These are phyloP conservation scores for Macrosteles quadrilineatus DNA, from an alignment of 1,140 invertebrate genomes.

Conservation along the genomic window DNA sequence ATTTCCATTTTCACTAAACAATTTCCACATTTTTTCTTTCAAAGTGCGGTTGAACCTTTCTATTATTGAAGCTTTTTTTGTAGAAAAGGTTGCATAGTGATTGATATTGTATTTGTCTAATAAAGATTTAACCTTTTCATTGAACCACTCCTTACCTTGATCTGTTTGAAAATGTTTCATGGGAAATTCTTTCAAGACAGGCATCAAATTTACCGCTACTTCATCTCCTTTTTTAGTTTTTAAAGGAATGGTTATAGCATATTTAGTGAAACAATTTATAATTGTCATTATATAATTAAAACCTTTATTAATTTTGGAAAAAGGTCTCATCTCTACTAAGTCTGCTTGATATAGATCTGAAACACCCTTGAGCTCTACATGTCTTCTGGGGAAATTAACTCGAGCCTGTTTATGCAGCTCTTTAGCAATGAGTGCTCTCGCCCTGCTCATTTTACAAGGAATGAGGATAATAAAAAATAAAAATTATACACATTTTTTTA, in stretches of 20 bases:
- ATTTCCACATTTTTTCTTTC: conserved; percentile 51
- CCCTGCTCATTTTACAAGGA: no score
- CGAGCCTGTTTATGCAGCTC: background rate
- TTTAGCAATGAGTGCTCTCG: background rate
- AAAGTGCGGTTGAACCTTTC: conserved; percentile 54
- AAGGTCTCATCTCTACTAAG: conserved; percentile 2
- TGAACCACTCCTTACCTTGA: conserved; percentile 5
- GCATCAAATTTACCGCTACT: conserved; percentile 43
- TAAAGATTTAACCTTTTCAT: conserved; percentile 1
- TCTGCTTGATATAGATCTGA: background rate
- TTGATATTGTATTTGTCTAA: conserved; percentile 19
- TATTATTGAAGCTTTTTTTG: conserved; percentile 52
- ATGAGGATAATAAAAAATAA: background rate
- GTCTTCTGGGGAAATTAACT: conserved; percentile 3
- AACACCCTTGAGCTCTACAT: background rate
- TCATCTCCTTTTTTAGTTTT: conserved; percentile 48
- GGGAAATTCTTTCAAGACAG: conserved; percentile 25
- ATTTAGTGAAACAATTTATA: background rate
- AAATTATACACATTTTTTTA: background rate
- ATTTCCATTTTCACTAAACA: conserved; percentile 44
- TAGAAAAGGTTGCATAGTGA: conserved; percentile 41
- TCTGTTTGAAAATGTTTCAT: conserved; percentile 41
- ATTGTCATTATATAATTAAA: conserved; percentile 1
- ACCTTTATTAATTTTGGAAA: background rate
- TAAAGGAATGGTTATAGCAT: background rate